Percentiles rank a stretch among this genome's conserved stretches.
Evolutionary conservation across 23 tunicate species (phyloP).

Genomic region (Ciona savignyi): DNA sequence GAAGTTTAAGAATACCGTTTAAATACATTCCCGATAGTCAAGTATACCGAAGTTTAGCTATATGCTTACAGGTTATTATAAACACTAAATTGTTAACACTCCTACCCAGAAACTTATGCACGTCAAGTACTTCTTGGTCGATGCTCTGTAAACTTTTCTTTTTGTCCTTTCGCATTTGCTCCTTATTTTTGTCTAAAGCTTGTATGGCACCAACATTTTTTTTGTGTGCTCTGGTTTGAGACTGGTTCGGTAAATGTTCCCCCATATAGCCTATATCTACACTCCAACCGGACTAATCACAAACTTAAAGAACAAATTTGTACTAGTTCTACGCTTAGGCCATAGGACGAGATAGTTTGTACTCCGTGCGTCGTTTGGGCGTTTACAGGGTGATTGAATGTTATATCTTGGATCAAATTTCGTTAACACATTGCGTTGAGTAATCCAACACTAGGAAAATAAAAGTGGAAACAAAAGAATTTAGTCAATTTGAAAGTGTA

Average conservation of each 20-base stretch:
- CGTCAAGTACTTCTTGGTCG: constrained; percentile 59
- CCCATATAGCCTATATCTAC: too few species aligned
- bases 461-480: neutral
- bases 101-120: constrained; percentile 63
- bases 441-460: too few species aligned
- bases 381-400: neutral
- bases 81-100: too few species aligned
- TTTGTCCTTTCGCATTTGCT: constrained; percentile 62
- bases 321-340: too few species aligned
- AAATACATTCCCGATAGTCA: too few species aligned
- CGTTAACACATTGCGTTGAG: neutral
- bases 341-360: too few species aligned
- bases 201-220: constrained; percentile 54
- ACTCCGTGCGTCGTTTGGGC: neutral
- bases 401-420: neutral
- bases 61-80: too few species aligned
- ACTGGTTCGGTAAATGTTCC: constrained; percentile 23
- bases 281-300: too few species aligned
- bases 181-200: constrained; percentile 19
- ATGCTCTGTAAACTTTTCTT: constrained; percentile 60
- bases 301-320: too few species aligned
- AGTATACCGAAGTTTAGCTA: too few species aligned
- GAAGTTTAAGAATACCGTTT: neutral
- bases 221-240: constrained; percentile 64
- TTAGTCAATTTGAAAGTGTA: neutral